Evolutionary conservation across 2,797 vertebrate species (phyloP).

Genomic region (Meda fulgida): DNA sequence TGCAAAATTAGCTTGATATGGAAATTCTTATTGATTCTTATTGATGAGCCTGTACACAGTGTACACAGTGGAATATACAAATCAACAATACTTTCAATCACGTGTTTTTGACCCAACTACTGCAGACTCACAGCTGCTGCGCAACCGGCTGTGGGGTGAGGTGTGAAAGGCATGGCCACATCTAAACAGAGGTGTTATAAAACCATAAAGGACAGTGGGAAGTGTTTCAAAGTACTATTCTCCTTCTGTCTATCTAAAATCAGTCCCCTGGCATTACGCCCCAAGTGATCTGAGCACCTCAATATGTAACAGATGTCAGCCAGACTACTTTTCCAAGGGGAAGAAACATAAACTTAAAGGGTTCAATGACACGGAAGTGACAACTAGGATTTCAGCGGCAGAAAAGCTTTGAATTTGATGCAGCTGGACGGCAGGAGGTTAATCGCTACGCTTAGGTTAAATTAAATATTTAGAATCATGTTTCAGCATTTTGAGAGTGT

Average conservation of each 20-base stretch:
- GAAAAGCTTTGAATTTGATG: neutral
- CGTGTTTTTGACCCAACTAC: slow-evolving; percentile 21
- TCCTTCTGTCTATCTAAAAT: slow-evolving; percentile 32
- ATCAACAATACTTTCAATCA: neutral
- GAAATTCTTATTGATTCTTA: neutral
- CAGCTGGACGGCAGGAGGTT: neutral
- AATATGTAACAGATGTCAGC: slow-evolving; percentile 42
- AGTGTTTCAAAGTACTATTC: slow-evolving; percentile 49
- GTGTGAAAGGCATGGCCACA: slow-evolving; percentile 51
- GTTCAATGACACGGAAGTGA: slow-evolving; percentile 20
- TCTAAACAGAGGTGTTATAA: slow-evolving; percentile 64
- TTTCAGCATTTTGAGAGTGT: neutral
- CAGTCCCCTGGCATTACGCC: slow-evolving; percentile 16
- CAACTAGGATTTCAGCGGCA: slow-evolving; percentile 10
- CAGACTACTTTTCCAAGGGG: slow-evolving; percentile 1
- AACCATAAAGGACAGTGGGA: slow-evolving; percentile 64
- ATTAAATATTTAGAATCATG: slow-evolving; percentile 15
- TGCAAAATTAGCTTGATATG: neutral
- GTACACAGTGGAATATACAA: neutral
- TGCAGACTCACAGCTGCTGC: slow-evolving; percentile 56
- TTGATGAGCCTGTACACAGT: too few relatives aligned
- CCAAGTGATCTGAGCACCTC: slow-evolving; percentile 19
- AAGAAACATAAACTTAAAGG: neutral
- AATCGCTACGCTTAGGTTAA: slow-evolving; percentile 9
- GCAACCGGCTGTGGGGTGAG: slow-evolving; percentile 48